Evolutionary conservation across 2,113 vertebrate species (phyloP).

Genomic region (Ictalurus furcatus): DNA sequence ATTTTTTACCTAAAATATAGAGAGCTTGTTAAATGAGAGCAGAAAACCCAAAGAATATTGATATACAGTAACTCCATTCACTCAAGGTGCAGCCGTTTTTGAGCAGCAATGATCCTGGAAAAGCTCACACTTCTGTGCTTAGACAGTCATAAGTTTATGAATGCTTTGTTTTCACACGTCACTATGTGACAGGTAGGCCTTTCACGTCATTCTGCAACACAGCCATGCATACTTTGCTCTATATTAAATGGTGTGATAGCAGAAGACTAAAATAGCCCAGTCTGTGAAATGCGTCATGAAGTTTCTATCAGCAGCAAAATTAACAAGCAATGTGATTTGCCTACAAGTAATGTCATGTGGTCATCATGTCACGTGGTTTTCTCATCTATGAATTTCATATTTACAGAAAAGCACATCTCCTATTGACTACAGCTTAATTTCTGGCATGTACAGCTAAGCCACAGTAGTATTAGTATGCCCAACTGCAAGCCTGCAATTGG

Average conservation of each 20-base stretch:
- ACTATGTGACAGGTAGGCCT: slow-evolving; percentile 27
- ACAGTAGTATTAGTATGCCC: background rate
- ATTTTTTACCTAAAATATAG: background rate
- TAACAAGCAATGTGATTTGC: slow-evolving; percentile 21
- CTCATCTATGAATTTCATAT: background rate
- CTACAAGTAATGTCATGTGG: slow-evolving; percentile 26
- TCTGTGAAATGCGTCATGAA: slow-evolving; percentile 35
- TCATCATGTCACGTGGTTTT: background rate
- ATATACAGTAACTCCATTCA: background rate
- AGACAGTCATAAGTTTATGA: slow-evolving; percentile 1
- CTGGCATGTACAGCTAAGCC: background rate
- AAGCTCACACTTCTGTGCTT: background rate
- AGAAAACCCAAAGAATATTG: background rate
- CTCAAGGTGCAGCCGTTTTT: background rate
- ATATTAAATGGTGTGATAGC: slow-evolving; percentile 45
- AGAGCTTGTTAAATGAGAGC: background rate
- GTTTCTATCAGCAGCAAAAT: slow-evolving; percentile 35
- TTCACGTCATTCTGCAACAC: slow-evolving; percentile 11
- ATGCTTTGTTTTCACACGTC: slow-evolving; percentile 12
- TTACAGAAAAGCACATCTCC: background rate
- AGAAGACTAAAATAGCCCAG: slow-evolving; percentile 36
- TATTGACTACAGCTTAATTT: background rate
- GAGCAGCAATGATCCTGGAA: background rate
- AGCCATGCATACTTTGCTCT: slow-evolving; percentile 29
- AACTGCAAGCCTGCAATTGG: background rate